A percentile compares a stretch with the other conserved stretches of the same genome.
These are phyloP conservation scores for Lasioglossum calceatum DNA, from an alignment of 2,888 invertebrate species.

Conservation along the genomic window DNA sequence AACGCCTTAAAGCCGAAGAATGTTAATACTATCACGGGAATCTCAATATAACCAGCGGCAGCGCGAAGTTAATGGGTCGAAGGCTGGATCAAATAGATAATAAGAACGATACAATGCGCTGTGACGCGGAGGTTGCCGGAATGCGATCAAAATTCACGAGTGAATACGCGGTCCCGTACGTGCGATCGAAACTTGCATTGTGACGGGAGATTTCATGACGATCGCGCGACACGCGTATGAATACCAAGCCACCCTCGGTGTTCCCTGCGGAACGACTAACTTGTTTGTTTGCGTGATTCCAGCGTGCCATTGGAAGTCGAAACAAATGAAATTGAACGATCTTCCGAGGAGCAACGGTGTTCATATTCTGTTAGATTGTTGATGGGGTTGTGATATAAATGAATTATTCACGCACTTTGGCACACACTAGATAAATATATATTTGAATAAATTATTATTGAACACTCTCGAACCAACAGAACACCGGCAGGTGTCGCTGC, in stretches of 20 bases:
- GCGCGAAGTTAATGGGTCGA: conserved; percentile 11
- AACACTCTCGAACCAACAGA: too few relatives aligned
- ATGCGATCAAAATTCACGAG: conserved; percentile 41
- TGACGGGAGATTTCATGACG: conserved; percentile 36
- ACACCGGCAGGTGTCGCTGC: too few relatives aligned
- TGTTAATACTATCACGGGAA: background rate
- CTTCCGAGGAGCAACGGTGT: too few relatives aligned
- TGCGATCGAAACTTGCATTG: conserved; percentile 27
- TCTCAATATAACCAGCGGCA: background rate
- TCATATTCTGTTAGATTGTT: background rate
- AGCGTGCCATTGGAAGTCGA: conserved; percentile 26
- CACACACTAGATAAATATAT: too few relatives aligned
- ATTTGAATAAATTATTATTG: too few relatives aligned
- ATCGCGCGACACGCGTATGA: conserved; percentile 32
- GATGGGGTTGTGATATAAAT: too few relatives aligned
- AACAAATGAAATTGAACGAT: conserved; percentile 18
- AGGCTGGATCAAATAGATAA: conserved; percentile 17
- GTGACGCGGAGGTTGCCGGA: background rate
- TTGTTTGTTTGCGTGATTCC: conserved; percentile 39
- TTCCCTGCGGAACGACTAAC: conserved; percentile 18
- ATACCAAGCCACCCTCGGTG: conserved; percentile 23
- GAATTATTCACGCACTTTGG: too few relatives aligned
- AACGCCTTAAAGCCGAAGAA: too few relatives aligned
- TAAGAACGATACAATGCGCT: background rate
- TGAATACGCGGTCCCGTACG: conserved; percentile 19